These are phyloP conservation scores for Pholis gunnellus DNA, from an alignment of 2,113 vertebrate species.

Conservation along the genomic window DNA sequence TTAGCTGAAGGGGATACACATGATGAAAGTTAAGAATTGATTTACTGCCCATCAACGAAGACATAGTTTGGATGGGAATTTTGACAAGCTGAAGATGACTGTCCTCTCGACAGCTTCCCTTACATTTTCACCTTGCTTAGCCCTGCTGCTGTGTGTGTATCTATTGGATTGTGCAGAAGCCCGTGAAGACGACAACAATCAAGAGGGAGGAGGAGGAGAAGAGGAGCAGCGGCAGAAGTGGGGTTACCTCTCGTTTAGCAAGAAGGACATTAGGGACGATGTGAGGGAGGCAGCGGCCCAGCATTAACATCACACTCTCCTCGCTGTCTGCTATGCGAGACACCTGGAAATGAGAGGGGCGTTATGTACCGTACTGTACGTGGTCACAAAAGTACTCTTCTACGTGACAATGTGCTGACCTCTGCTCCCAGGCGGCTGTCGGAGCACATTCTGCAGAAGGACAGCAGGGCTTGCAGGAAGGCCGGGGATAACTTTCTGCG, in stretches of 20 bases:
- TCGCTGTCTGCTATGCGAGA: slow-evolving; percentile 98
- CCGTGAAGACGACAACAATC: slow-evolving; percentile 42
- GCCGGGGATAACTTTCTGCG: slow-evolving; percentile 93
- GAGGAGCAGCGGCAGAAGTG: not conserved
- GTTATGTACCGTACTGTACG: not conserved
- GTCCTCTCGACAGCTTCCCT: not conserved
- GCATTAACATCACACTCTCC: slow-evolving; percentile 96
- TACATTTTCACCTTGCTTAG: not conserved
- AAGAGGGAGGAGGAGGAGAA: not conserved
- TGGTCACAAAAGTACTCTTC: not conserved
- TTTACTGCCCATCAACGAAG: not conserved
- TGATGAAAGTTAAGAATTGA: not conserved
- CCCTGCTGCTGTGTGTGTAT: slow-evolving; percentile 69
- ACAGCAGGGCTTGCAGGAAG: slow-evolving; percentile 97
- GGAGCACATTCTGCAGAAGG: slow-evolving; percentile 98
- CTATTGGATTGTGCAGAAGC: slow-evolving; percentile 60
- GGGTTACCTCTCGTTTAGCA: slow-evolving; percentile 96
- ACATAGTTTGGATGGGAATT: not conserved
- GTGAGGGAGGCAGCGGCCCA: slow-evolving; percentile 97
- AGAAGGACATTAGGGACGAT: slow-evolving; percentile 98
- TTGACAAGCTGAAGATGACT: not conserved
- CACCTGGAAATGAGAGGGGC: slow-evolving; percentile 82
- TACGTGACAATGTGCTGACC: slow-evolving; percentile 80
- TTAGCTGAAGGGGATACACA: no score
- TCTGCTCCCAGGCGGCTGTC: slow-evolving; percentile 97